A percentile compares a stretch with the other conserved stretches of the same genome.
phyloP scores from a whole-genome alignment of 2,888 invertebrate species.

The Nomada ferruginata region DNA sequence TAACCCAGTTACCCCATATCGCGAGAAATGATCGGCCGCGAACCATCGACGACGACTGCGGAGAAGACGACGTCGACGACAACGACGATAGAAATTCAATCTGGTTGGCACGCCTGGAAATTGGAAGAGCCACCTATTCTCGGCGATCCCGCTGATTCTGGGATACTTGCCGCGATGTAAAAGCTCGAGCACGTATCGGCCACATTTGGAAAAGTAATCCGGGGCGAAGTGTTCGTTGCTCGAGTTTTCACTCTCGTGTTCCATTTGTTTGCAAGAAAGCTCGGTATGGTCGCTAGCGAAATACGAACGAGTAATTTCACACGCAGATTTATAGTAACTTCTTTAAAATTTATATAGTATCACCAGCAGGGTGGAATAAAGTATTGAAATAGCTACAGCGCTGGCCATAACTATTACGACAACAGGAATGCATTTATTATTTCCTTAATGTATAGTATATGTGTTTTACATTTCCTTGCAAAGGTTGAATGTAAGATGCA shows the following conservation, averaged over 20 bases:
- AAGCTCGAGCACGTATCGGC: constrained; percentile 55
- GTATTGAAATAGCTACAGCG: too few species aligned
- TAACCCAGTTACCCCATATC: constrained; percentile 79
- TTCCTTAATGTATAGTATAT: too few species aligned
- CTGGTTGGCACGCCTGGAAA: constrained; percentile 79
- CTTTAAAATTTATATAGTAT: constrained; percentile 54
- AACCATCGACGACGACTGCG: constrained; percentile 58
- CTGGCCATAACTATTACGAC: too few species aligned
- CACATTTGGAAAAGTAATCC: constrained; percentile 78
- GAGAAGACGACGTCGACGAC: constrained; percentile 60
- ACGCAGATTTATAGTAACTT: constrained; percentile 64
- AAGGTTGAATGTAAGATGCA: too few species aligned
- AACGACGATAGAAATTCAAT: constrained; percentile 81
- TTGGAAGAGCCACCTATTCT: constrained; percentile 77
- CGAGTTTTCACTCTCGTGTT: background rate
- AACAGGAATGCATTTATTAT: too few species aligned
- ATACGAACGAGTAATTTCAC: constrained; percentile 65
- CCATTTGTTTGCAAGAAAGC: constrained; percentile 19
- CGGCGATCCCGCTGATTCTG: constrained; percentile 62
- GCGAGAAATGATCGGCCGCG: constrained; percentile 78
- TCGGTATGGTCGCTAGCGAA: constrained; percentile 39
- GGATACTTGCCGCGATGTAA: constrained; percentile 39
- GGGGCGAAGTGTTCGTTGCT: constrained; percentile 62
- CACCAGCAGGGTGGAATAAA: constrained; percentile 43
- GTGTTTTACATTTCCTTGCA: too few species aligned